Evolutionary conservation across 2,888 invertebrate genomes (phyloP).

Genomic region (Psylliodes chrysocephalus): DNA sequence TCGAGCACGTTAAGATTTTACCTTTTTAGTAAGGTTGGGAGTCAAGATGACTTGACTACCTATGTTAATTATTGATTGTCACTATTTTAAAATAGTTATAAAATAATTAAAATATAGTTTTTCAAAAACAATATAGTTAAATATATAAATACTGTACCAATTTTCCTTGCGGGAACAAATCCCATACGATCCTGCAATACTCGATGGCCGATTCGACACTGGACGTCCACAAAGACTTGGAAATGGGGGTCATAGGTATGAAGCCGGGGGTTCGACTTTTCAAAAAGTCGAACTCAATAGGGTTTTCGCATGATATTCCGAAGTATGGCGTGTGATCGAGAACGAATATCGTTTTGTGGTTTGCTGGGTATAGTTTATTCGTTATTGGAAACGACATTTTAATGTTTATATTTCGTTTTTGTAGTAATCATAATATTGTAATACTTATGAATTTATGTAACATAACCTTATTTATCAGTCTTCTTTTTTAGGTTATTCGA

Average conservation of each 20-base stretch:
- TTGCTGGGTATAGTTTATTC: constrained; percentile 57
- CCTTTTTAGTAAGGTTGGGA: too few relatives aligned
- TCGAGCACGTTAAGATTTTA: too few relatives aligned
- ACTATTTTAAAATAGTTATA: too few relatives aligned
- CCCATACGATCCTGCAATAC: constrained; percentile 96
- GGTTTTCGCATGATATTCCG: constrained; percentile 83
- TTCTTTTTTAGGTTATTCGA: too few relatives aligned
- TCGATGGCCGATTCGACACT: constrained; percentile 95
- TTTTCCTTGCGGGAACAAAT: constrained; percentile 92
- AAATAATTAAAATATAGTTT: too few relatives aligned
- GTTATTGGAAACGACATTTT: constrained; percentile 36
- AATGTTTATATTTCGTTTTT: too few relatives aligned
- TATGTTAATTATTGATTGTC: too few relatives aligned
- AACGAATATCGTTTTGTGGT: constrained; percentile 96
- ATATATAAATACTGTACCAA: constrained; percentile 70
- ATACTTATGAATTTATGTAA: too few relatives aligned
- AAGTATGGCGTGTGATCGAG: constrained; percentile 95
- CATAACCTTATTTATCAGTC: too few relatives aligned
- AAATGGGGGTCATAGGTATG: constrained; percentile 84
- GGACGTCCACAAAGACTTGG: constrained; percentile 96
- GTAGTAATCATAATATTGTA: too few relatives aligned
- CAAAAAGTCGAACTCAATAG: constrained; percentile 84
- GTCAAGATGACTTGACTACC: too few relatives aligned
- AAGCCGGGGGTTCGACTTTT: constrained; percentile 76
- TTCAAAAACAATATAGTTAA: too few relatives aligned